Evolutionary conservation across 2,113 vertebrate species (phyloP).

Genomic region (Bothrops jararaca): DNA sequence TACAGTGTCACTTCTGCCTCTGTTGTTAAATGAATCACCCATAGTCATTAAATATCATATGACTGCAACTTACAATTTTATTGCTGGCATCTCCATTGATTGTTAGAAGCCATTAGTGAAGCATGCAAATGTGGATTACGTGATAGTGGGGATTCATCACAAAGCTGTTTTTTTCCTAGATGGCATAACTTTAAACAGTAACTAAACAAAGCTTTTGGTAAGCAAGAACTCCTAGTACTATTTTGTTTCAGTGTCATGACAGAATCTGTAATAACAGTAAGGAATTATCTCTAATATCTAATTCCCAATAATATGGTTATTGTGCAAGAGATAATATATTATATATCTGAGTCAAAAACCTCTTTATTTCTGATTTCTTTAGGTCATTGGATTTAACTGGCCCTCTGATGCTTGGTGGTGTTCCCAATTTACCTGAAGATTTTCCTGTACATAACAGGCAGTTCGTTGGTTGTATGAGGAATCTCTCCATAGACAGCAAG

Average conservation of each 20-base stretch:
- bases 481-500: conserved; percentile 87
- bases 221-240: not conserved
- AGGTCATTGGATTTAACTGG: conserved; percentile 95
- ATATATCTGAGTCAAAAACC: not conserved
- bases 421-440: conserved; percentile 93
- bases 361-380: conserved; percentile 21
- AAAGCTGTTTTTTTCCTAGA: not conserved
- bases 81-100: not conserved
- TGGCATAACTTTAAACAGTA: not conserved
- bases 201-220: not conserved
- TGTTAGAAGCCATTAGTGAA: not conserved
- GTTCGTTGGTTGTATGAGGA: conserved; percentile 94
- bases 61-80: not conserved
- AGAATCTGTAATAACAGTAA: not conserved
- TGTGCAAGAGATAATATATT: not conserved
- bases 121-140: not conserved
- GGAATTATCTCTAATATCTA: not conserved
- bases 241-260: not conserved
- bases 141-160: not conserved
- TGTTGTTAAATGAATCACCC: not conserved
- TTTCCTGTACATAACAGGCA: conserved; percentile 91
- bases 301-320: not conserved
- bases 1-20: not conserved
- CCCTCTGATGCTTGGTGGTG: conserved; percentile 89
- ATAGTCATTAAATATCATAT: not conserved